Conservation (phyloP, 2,888 invertebrate genomes). For the Acleris sparsana region DNA sequence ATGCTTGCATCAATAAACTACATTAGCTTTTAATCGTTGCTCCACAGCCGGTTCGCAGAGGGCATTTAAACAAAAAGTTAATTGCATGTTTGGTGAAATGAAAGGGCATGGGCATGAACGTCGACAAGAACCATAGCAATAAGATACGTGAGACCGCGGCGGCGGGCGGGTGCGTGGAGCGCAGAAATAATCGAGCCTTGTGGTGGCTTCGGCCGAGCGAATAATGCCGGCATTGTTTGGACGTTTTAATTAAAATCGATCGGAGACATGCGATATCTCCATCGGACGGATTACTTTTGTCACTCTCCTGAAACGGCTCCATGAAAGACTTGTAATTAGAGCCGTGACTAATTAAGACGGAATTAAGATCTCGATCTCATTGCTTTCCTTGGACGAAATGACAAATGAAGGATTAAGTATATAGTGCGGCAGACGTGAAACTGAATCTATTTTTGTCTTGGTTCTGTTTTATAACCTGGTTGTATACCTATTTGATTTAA, state of each 20-base stretch:
- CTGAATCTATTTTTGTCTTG: too few relatives aligned
- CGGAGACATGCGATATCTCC: conserved; percentile 57
- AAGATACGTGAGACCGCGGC: conserved; percentile 41
- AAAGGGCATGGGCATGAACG: conserved; percentile 44
- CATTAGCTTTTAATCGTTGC: conserved; percentile 1
- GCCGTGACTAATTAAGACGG: conserved; percentile 1
- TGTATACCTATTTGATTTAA: too few relatives aligned
- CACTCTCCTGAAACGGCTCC: conserved; percentile 12
- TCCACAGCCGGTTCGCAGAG: not conserved
- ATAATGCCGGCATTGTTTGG: conserved; percentile 68
- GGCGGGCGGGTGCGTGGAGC: conserved; percentile 38
- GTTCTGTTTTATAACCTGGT: too few relatives aligned
- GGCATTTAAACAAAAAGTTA: conserved; percentile 25
- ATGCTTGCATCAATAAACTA: not conserved
- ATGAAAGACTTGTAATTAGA: conserved; percentile 17
- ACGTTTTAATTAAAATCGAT: conserved; percentile 74
- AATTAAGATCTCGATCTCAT: conserved; percentile 14
- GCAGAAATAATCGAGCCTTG: conserved; percentile 47
- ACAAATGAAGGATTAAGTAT: not conserved
- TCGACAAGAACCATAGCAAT: conserved; percentile 44
- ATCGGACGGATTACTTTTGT: conserved; percentile 47
- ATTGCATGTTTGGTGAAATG: conserved; percentile 41
- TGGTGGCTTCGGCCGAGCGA: conserved; percentile 53
- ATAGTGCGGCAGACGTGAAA: too few relatives aligned
- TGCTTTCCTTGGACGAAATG: not conserved